Percentiles rank a stretch among this genome's conserved stretches.
These are phyloP conservation scores for Aplocera efformata DNA, from an alignment of 2,888 invertebrate genomes.

Conservation along the genomic window DNA sequence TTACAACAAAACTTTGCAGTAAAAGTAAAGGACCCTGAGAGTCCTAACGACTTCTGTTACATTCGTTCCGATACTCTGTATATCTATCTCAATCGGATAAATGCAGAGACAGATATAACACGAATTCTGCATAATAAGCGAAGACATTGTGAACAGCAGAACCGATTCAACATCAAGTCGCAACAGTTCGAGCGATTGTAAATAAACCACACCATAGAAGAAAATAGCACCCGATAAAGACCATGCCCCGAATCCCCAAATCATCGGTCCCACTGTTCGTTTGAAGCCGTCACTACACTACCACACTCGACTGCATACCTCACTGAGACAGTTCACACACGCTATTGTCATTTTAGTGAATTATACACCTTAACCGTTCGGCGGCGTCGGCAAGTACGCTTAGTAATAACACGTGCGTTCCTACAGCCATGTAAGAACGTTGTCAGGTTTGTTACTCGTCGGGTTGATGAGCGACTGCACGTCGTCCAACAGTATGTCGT, in stretches of 20 bases:
- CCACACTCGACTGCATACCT: constrained; percentile 42
- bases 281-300: constrained; percentile 36
- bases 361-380: constrained; percentile 64
- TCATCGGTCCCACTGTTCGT: constrained; percentile 26
- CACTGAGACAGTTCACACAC: constrained; percentile 37
- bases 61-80: too few relatives aligned
- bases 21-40: too few relatives aligned
- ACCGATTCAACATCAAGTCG: constrained; percentile 21
- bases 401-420: constrained; percentile 43
- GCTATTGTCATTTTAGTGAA: constrained; percentile 67
- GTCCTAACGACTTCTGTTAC: too few relatives aligned
- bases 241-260: constrained; percentile 17
- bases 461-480: constrained; percentile 95
- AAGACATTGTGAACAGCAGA: constrained; percentile 31
- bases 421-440: constrained; percentile 93
- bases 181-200: background rate
- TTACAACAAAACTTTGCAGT: too few relatives aligned
- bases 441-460: constrained; percentile 91
- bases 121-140: constrained; percentile 55
- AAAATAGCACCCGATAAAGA: constrained; percentile 15
- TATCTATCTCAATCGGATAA: constrained; percentile 69
- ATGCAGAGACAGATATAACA: constrained; percentile 68
- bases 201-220: background rate
- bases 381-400: constrained; percentile 39
- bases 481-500: constrained; percentile 91